Evolutionary conservation across 2,888 invertebrate genomes (phyloP).

Genomic region (Mesoligia furuncula): DNA sequence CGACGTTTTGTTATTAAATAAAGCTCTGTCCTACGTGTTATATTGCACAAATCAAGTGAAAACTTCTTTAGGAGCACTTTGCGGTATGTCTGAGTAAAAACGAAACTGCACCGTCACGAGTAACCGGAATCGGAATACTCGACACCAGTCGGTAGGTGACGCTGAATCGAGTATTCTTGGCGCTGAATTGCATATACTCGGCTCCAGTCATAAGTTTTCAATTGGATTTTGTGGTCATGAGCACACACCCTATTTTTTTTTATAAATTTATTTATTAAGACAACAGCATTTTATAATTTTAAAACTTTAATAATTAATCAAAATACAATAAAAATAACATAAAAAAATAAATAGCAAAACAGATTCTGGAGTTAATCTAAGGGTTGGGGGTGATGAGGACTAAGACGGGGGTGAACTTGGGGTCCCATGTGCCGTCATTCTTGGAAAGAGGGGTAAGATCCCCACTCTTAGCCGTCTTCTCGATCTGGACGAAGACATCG

Average conservation of each 20-base stretch:
- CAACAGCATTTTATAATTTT: not conserved
- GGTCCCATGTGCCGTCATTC: constrained; percentile 82
- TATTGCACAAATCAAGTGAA: not conserved
- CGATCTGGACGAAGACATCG: constrained; percentile 80
- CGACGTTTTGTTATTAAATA: not conserved
- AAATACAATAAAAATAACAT: constrained; percentile 51
- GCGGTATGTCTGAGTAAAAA: not conserved
- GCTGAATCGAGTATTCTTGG: too few relatives aligned
- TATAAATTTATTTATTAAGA: not conserved
- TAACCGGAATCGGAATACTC: not conserved
- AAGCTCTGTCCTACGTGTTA: too few relatives aligned
- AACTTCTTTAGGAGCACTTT: not conserved
- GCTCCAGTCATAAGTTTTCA: not conserved
- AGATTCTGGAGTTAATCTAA: constrained; percentile 64
- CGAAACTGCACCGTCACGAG: not conserved
- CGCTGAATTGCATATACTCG: too few relatives aligned
- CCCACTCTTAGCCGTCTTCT: constrained; percentile 79
- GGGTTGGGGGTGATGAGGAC: constrained; percentile 80
- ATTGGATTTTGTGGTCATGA: not conserved
- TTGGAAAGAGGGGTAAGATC: constrained; percentile 77
- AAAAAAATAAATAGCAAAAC: constrained; percentile 51
- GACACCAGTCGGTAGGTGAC: too few relatives aligned
- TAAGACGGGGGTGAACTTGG: constrained; percentile 80
- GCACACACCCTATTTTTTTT: too few relatives aligned
- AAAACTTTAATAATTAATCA: constrained; percentile 52